Percentiles rank a stretch among this genome's conserved stretches.
Evolutionary conservation across 2,888 invertebrate genomes (phyloP).

Genomic region (Paralinhomoeus sp.): DNA sequence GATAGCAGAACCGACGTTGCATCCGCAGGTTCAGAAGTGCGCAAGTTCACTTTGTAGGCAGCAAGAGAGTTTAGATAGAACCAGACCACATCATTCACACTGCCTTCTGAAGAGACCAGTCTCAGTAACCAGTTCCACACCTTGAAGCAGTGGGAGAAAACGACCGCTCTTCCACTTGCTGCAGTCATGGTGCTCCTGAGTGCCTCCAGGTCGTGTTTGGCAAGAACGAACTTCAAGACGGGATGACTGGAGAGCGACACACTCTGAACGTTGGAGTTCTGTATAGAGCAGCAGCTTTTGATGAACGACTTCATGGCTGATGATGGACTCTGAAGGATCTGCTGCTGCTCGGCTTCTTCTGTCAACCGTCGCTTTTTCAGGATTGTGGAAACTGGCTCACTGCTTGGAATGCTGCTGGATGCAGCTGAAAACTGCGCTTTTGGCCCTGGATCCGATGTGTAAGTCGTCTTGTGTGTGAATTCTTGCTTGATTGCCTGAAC

Average conservation of each 20-base stretch:
- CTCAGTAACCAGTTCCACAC: slow-evolving; percentile 73
- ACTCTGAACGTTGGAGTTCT: neutral
- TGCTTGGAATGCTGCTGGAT: too few species aligned
- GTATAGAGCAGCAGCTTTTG: too few species aligned
- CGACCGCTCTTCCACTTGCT: slow-evolving; percentile 41
- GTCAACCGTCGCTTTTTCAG: too few species aligned
- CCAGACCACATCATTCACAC: slow-evolving; percentile 84
- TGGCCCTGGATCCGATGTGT: slow-evolving; percentile 3
- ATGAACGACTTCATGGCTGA: slow-evolving; percentile 13
- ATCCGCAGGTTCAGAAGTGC: too few species aligned
- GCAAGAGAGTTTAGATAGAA: slow-evolving; percentile 72
- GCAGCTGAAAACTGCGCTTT: neutral
- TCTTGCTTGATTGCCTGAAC: neutral
- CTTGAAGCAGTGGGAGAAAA: slow-evolving; percentile 29
- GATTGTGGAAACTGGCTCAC: too few species aligned
- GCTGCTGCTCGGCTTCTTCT: too few species aligned
- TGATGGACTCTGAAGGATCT: slow-evolving; percentile 13
- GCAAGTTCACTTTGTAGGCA: slow-evolving; percentile 20
- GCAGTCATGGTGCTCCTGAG: slow-evolving; percentile 43
- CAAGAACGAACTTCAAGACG: neutral
- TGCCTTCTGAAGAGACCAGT: slow-evolving; percentile 30
- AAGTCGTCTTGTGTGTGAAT: neutral
- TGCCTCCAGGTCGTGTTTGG: neutral
- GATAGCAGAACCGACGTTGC: too few species aligned
- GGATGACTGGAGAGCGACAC: too few species aligned